Evolutionary conservation across 1,140 invertebrate species (phyloP).

Genomic region (Amyelois transitella): DNA sequence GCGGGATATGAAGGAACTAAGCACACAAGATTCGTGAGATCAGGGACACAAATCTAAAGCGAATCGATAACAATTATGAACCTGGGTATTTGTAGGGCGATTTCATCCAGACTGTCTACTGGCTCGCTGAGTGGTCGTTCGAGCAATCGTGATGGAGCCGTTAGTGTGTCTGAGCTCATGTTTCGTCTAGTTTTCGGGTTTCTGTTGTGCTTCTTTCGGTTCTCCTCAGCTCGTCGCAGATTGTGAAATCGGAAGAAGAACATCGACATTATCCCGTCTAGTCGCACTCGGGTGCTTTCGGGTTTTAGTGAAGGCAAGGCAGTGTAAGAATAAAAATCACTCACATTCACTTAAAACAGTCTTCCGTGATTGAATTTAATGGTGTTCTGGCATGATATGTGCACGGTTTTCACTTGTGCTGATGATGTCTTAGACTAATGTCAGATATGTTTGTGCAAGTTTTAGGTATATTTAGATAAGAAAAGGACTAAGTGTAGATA

Average conservation of each 20-base stretch:
- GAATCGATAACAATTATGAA: conserved; percentile 50
- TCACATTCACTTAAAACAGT: conserved; percentile 2
- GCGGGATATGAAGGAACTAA: not conserved
- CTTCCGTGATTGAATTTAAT: not conserved
- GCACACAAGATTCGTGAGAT: not conserved
- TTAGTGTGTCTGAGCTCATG: conserved; percentile 75
- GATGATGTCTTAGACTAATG: not conserved
- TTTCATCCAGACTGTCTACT: conserved; percentile 91
- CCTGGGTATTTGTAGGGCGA: conserved; percentile 94
- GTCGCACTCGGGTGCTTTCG: conserved; percentile 7
- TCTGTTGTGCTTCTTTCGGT: conserved; percentile 70
- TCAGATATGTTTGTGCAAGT: not conserved
- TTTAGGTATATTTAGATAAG: too few species aligned
- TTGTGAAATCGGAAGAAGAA: conserved; percentile 96
- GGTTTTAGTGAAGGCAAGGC: not conserved
- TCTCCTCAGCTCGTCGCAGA: conserved; percentile 87
- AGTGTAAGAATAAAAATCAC: conserved; percentile 1
- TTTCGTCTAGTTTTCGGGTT: conserved; percentile 70
- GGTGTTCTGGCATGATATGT: not conserved
- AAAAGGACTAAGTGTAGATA: not conserved
- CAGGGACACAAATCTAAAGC: conserved; percentile 16
- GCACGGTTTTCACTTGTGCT: not conserved
- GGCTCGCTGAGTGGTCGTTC: conserved; percentile 88
- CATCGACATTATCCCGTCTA: conserved; percentile 83
- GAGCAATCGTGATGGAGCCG: conserved; percentile 85